Percentiles rank a stretch among this genome's conserved stretches.
phyloP scores from a whole-genome alignment of 53 echinoderm and acorn worm genomes.

The Stichopus horrens region DNA sequence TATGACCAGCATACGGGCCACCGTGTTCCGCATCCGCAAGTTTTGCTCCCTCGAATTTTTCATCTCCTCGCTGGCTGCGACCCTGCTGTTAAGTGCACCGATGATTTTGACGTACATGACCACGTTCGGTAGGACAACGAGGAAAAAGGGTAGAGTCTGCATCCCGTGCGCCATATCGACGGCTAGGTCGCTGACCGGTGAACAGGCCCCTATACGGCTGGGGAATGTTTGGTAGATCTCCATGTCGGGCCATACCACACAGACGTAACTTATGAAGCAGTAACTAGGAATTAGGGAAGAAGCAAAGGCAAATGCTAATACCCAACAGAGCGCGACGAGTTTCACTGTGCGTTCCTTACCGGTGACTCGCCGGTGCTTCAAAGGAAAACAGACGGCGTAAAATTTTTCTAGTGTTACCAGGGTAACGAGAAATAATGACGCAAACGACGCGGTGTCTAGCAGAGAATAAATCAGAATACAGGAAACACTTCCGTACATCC shows the following conservation, averaged over 20 bases:
- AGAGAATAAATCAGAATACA: slow-evolving; percentile 42
- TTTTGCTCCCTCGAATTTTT: slow-evolving; percentile 39
- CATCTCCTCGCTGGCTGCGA: slow-evolving; percentile 49
- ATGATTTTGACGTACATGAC: slow-evolving; percentile 42
- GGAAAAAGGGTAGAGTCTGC: slow-evolving; percentile 43
- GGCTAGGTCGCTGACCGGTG: slow-evolving; percentile 2
- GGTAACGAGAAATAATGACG: slow-evolving; percentile 39
- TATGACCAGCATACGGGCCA: slow-evolving; percentile 45
- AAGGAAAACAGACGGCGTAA: slow-evolving; percentile 45
- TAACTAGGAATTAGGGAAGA: slow-evolving; percentile 36
- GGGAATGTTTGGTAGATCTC: slow-evolving; percentile 5
- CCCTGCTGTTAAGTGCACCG: not conserved
- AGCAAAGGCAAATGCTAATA: slow-evolving; percentile 22
- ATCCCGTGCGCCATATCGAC: slow-evolving; percentile 33
- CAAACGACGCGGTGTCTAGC: slow-evolving; percentile 31
- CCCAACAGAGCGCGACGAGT: slow-evolving; percentile 26
- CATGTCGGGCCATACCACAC: slow-evolving; percentile 11
- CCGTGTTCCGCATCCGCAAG: slow-evolving; percentile 32
- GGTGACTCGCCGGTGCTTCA: slow-evolving; percentile 28
- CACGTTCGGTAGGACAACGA: slow-evolving; percentile 26
- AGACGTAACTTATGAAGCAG: not conserved
- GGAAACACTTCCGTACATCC: slow-evolving; percentile 19
- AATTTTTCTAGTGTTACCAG: slow-evolving; percentile 47
- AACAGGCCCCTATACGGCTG: not conserved
- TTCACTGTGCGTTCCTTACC: slow-evolving; percentile 29